Evolutionary conservation across 2,888 invertebrate genomes (phyloP), one percentile per base, ranked within the genome.

Genomic region (Diabrotica balteata): DNA sequence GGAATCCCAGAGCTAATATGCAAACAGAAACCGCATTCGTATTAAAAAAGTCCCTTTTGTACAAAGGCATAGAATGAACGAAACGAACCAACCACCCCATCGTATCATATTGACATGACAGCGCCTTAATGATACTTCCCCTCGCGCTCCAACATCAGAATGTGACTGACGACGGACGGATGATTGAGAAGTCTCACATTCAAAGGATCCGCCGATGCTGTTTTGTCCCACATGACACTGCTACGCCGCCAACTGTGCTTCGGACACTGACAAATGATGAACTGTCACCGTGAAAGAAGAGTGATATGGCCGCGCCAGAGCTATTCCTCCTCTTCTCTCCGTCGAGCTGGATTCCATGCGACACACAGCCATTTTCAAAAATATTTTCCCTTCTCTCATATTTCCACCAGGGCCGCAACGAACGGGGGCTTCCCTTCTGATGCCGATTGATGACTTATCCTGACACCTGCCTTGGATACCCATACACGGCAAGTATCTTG

Each of bases 221-320:
- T 83, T 84, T 84, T 84, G 84, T 84, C 84, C 84, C 84, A 84
- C 84, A 84, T 84, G 84, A 84, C 84, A 83, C 83, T 81, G 82
- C 78, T 80, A 77, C 81, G 80, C 82, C 82, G 82, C 83, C 84
- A 84, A 83, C 84, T 84, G 84, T 85, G 85, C 82, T 82, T 79
- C 76, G 80, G 84, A 84, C 85, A 84, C 83, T 84, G 85, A 85
- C 85, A 85, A 85, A 85, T 85, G 85, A 85, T 84, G 85, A 82
- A 84, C 83, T 85, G 85, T 85, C 85, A 84, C 82, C 85, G 84
- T 81, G 84, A 84, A 85, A 83, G 84, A 85, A 85, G 85, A 85
- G 84, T 84, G 84, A 85, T 85, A 85, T 84, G 84, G 84, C 84
- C 80, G 83, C 83, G 81, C 80, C 81, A 81, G 77, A 77, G 81